Evolutionary conservation across 1,140 invertebrate species (phyloP).

Genomic region (Drosophila kanapiae): DNA sequence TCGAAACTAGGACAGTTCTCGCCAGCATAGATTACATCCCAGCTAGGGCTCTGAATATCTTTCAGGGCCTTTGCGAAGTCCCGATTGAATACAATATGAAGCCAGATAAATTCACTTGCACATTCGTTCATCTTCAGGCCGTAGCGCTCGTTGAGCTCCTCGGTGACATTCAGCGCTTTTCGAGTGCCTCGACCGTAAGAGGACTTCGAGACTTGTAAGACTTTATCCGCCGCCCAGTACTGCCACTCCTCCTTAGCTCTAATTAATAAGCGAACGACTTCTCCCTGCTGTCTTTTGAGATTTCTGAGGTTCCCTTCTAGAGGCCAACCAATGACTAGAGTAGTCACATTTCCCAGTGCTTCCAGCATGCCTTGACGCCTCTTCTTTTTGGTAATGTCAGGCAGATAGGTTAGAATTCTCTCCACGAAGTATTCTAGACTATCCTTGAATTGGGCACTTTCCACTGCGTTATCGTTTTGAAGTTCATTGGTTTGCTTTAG

Average conservation of each 20-base stretch:
- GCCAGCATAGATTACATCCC: background rate
- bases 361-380: background rate
- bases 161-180: background rate
- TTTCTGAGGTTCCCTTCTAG: background rate
- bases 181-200: background rate
- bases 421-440: background rate
- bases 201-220: background rate
- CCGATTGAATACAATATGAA: background rate
- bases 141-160: background rate
- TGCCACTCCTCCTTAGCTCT: constrained; percentile 3
- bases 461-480: background rate
- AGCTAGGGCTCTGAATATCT: background rate
- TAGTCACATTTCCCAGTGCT: background rate
- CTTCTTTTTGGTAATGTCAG: background rate
- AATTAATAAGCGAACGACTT: background rate
- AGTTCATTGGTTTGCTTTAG: background rate
- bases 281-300: background rate
- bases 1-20: background rate
- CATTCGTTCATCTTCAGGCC: background rate
- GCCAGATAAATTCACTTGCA: constrained; percentile 1
- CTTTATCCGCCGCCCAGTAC: background rate
- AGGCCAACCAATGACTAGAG: background rate
- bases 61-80: background rate
- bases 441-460: background rate
- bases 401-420: background rate